Conservation (phyloP, 2,888 invertebrate species). For the Carpatolechia fugitivella region DNA sequence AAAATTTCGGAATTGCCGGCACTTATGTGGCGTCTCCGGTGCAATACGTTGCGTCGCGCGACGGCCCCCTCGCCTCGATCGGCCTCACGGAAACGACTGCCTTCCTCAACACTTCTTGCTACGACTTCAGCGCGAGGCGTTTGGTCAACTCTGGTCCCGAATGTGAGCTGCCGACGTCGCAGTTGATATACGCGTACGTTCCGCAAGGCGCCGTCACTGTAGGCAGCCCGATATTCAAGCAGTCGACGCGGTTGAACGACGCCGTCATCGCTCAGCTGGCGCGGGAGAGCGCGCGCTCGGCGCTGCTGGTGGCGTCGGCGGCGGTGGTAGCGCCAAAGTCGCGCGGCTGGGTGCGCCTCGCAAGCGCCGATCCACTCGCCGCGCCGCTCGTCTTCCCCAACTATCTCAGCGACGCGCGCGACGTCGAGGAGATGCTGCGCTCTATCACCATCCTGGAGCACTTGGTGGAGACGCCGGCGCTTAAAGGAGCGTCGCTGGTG, state of each 20-base stretch:
- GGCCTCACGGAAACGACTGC: constrained; percentile 45
- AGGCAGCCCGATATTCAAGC: constrained; percentile 25
- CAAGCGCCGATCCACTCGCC: constrained; percentile 35
- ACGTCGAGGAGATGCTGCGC: constrained; percentile 41
- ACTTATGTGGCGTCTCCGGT: not conserved
- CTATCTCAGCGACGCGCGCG: constrained; percentile 42
- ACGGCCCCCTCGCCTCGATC: constrained; percentile 46
- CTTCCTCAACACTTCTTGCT: constrained; percentile 50
- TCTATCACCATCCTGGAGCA: constrained; percentile 43
- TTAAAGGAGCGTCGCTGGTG: constrained; percentile 31
- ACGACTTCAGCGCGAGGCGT: constrained; percentile 33
- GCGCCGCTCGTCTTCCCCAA: constrained; percentile 47
- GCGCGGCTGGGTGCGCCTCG: constrained; percentile 43
- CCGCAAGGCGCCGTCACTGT: constrained; percentile 31
- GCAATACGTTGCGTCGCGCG: constrained; percentile 24
- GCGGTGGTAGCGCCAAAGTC: constrained; percentile 39
- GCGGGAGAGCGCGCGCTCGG: constrained; percentile 33
- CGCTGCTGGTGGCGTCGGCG: constrained; percentile 38
- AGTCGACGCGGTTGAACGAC: constrained; percentile 27
- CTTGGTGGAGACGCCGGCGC: constrained; percentile 33
- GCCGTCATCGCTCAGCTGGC: constrained; percentile 37
- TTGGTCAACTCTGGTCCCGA: constrained; percentile 33
- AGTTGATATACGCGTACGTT: constrained; percentile 43
- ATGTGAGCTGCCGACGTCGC: constrained; percentile 47
- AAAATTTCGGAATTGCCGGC: not conserved